Percentiles rank a stretch among this genome's conserved stretches.
phyloP scores from a whole-genome alignment of 2,797 vertebrate genomes.

The Esox masquinongy region DNA sequence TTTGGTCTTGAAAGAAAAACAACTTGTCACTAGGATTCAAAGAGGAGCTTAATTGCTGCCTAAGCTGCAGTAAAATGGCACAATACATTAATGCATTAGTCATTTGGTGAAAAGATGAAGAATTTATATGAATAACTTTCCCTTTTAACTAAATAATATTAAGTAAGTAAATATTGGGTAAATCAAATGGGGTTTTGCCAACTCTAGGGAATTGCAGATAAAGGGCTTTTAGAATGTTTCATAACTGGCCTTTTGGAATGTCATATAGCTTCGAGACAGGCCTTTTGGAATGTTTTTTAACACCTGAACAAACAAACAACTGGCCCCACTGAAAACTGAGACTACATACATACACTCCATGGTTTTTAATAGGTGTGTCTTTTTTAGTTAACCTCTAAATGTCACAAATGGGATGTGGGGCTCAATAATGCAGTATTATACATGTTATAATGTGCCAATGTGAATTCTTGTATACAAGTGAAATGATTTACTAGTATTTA shows the following conservation, averaged over 20 bases:
- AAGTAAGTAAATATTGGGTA: background rate
- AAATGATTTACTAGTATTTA: background rate
- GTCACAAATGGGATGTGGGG: background rate
- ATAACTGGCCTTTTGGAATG: background rate
- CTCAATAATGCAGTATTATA: background rate
- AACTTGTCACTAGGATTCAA: conserved; percentile 9
- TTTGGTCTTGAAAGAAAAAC: conserved; percentile 8
- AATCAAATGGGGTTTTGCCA: background rate
- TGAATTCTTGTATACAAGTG: background rate
- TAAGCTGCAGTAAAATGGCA: conserved; percentile 9
- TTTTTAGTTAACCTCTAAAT: background rate
- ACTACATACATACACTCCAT: background rate
- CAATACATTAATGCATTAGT: conserved; percentile 18
- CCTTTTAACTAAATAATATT: background rate
- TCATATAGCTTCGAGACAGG: background rate
- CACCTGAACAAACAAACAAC: background rate
- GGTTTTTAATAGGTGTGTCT: background rate
- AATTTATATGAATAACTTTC: background rate
- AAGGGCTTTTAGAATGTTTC: background rate
- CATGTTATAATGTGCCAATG: background rate
- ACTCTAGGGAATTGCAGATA: background rate
- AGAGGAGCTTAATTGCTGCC: conserved; percentile 11
- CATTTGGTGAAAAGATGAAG: conserved; percentile 11
- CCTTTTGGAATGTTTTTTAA: background rate
- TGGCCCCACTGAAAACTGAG: background rate